A percentile compares a stretch with the other conserved stretches of the same genome.
Conservation (phyloP, 2,888 invertebrate species). For the Adela reaumurella region DNA sequence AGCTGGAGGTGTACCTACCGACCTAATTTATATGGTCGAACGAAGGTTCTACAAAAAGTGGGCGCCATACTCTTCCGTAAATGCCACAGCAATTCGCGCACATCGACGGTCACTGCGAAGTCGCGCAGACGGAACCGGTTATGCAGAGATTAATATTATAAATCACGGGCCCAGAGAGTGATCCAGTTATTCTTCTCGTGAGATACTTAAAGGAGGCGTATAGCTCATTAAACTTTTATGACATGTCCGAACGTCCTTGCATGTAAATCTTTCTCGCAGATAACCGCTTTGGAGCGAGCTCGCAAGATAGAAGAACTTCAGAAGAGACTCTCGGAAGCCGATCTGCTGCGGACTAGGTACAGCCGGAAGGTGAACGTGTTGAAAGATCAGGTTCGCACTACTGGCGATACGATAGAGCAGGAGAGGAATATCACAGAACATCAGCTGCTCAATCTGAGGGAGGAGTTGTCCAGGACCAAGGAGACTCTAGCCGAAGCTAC, state of each 20-base stretch:
- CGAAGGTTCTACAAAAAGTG: background rate
- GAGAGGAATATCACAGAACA: slow-evolving; percentile 69
- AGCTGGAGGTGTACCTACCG: too few relatives aligned
- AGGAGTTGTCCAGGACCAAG: slow-evolving; percentile 73
- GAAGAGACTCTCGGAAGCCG: slow-evolving; percentile 76
- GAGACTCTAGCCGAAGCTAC: slow-evolving; percentile 70
- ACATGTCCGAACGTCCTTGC: too few relatives aligned
- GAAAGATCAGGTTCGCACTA: slow-evolving; percentile 68
- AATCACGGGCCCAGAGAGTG: background rate
- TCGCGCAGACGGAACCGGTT: background rate
- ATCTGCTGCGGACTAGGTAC: slow-evolving; percentile 71
- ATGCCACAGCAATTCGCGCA: background rate
- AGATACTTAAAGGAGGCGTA: too few relatives aligned
- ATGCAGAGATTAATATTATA: background rate
- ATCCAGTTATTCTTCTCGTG: background rate
- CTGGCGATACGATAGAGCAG: slow-evolving; percentile 65
- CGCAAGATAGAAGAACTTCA: slow-evolving; percentile 82
- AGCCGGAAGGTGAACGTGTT: slow-evolving; percentile 67
- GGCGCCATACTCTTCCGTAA: background rate
- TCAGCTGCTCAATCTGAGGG: slow-evolving; percentile 66
- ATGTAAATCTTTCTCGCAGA: slow-evolving; percentile 41
- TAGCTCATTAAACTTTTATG: too few relatives aligned
- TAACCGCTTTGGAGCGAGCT: slow-evolving; percentile 77
- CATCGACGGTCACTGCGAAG: background rate
- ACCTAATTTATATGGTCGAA: too few relatives aligned